phyloP scores from a whole-genome alignment of 23 tunicate species.

The Trididemnum clinides region DNA sequence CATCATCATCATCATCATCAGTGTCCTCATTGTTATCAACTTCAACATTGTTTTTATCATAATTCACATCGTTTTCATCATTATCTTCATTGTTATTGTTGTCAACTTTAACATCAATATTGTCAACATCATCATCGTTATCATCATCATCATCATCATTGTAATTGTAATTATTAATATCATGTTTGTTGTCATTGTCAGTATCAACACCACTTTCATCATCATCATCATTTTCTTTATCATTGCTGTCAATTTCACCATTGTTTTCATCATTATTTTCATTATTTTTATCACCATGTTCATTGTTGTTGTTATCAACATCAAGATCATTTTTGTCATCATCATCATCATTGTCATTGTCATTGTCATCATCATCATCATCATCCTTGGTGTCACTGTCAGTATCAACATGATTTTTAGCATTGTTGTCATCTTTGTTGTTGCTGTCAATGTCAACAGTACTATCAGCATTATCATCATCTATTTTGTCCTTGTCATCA shows the following conservation, averaged over 20 bases:
- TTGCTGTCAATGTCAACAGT: not conserved
- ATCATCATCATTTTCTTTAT: not conserved
- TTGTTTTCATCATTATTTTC: constrained; percentile 3
- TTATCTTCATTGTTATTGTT: constrained; percentile 32
- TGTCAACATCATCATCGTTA: constrained; percentile 17
- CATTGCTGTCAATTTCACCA: not conserved
- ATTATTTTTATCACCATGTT: constrained; percentile 18
- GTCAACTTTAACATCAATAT: not conserved
- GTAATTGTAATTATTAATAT: not conserved
- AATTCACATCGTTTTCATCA: not conserved
- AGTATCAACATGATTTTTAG: constrained; percentile 15
- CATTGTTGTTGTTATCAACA: not conserved
- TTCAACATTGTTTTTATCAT: constrained; percentile 2
- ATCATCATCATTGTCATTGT: not conserved
- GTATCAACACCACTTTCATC: not conserved
- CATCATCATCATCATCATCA: constrained; percentile 7
- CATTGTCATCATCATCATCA: constrained; percentile 27
- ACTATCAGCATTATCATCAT: not conserved
- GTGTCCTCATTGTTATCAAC: not conserved
- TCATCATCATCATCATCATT: constrained; percentile 11
- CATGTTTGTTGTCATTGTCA: constrained; percentile 18
- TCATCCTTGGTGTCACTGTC: not conserved
- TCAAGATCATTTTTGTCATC: not conserved
- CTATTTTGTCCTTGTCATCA: not conserved
- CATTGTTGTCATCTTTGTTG: not conserved